Evolutionary conservation across 2,113 vertebrate species (phyloP), one percentile per base, ranked within the genome.

Genomic region (Egretta garzetta): DNA sequence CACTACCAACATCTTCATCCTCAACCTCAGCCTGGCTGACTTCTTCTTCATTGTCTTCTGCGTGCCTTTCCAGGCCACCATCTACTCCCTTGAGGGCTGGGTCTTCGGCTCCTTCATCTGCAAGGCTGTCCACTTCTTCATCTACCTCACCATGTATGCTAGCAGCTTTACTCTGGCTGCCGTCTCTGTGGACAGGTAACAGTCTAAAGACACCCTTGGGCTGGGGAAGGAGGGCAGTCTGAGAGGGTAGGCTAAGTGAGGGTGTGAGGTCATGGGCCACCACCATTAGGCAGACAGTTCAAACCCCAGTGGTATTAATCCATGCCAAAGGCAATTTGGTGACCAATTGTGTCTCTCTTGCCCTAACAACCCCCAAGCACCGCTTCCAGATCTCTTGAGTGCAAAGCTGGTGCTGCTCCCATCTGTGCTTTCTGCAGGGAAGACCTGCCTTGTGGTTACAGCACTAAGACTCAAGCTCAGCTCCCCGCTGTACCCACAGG

Each of bases 41-140:
- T 99, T 99, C 98, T 99, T 98, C 98, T 99, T 99, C 97, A 99
- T 99, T 95, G 98, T 99, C 95, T 99, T 99, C 98, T 99, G 99
- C 50, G 98, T 99, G 63, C 99, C 99, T 66, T 99, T 99, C 98
- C 99, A 99, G 98, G 99, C 99, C 91, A 99, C 99, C 91, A 99
- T 99, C 97, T 99, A 99, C 96, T 99, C 98, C 8, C 97, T 99
- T 90, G 99, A 99, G 90, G 98, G 98, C 53, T 99, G 99, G 99
- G 98, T 99, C 90, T 99, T 99, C 1, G 99, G 99, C 52, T 99
- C 99, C 55, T 99, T 99, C 96, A 98, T 99, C 98, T 99, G 99
- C 98, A 99, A 99, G 95, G 98, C 97, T 14, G 99, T 99, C 59
- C 99, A 99, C 96, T 99, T 99, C 97, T 99, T 99, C 96, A 99